Evolutionary conservation across 2,888 invertebrate genomes (phyloP).

Genomic region (Syrphus vitripennis): DNA sequence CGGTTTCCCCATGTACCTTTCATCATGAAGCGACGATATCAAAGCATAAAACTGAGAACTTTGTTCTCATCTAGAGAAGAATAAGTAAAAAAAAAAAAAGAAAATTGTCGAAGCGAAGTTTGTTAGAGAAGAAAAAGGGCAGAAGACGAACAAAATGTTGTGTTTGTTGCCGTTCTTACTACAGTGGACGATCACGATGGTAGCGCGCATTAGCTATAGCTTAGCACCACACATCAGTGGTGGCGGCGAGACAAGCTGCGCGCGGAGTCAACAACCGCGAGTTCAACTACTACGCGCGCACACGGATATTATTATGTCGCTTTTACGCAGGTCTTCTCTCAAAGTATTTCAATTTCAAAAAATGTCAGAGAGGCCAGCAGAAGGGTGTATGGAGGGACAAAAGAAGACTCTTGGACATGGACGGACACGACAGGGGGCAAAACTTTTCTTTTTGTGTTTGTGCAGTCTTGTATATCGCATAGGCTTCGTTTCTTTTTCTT

Average conservation of each 20-base stretch:
- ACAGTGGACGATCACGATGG: background rate
- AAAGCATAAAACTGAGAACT: constrained; percentile 22
- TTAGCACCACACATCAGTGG: background rate
- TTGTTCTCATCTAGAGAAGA: background rate
- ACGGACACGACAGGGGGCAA: background rate
- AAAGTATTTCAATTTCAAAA: constrained; percentile 37
- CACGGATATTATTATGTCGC: constrained; percentile 59
- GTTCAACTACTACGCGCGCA: constrained; percentile 65
- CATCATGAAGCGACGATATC: background rate
- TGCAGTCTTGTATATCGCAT: background rate
- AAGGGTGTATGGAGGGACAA: background rate
- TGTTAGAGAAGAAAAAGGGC: constrained; percentile 4
- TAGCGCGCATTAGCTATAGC: background rate
- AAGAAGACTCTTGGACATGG: constrained; percentile 11
- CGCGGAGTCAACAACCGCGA: constrained; percentile 69
- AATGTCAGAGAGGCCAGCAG: background rate
- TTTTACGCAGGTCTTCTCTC: constrained; percentile 56
- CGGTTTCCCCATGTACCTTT: background rate
- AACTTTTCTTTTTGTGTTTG: background rate
- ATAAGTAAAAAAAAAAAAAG: background rate
- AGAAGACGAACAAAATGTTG: constrained; percentile 2
- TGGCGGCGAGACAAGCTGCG: constrained; percentile 51
- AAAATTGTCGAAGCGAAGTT: background rate
- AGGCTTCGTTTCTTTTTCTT: too few species aligned
- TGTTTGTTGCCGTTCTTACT: constrained; percentile 31